phyloP scores from a whole-genome alignment of 1,140 invertebrate species.

The Diorhabda sublineata region DNA sequence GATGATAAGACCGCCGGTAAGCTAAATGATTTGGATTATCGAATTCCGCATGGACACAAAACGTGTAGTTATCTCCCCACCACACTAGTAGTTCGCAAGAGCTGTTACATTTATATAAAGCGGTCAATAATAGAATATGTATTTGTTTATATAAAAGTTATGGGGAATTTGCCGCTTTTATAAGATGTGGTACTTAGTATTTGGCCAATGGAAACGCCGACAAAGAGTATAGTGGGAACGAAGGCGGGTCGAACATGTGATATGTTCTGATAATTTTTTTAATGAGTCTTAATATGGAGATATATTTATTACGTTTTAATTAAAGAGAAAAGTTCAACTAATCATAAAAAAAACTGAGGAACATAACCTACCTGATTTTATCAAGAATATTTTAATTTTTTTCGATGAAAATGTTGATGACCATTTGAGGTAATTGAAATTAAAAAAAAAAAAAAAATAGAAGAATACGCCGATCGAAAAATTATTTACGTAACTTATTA shows the following conservation, averaged over 20 bases:
- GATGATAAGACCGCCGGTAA: neutral
- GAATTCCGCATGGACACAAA: neutral
- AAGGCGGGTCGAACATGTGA: neutral
- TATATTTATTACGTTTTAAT: too few species aligned
- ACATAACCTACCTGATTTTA: too few species aligned
- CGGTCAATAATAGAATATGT: neutral
- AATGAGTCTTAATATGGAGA: too few species aligned
- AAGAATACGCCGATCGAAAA: too few species aligned
- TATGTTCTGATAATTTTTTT: neutral
- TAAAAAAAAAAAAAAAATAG: too few species aligned
- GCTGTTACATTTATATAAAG: neutral
- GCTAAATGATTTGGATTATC: slow-evolving; percentile 2
- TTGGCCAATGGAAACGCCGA: neutral
- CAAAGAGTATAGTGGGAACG: neutral
- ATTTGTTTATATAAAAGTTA: neutral
- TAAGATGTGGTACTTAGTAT: neutral
- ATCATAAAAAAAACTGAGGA: too few species aligned
- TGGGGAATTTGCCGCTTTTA: neutral
- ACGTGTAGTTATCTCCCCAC: neutral
- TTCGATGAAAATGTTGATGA: too few species aligned
- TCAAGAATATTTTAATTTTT: too few species aligned
- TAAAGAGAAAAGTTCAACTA: too few species aligned
- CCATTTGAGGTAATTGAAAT: too few species aligned
- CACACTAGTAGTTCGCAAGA: neutral
- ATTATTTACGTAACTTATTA: too few species aligned